Evolutionary conservation across 2,888 invertebrate genomes (phyloP), one percentile per base, ranked within the genome.

Genomic region (Salpingus planirostris): DNA sequence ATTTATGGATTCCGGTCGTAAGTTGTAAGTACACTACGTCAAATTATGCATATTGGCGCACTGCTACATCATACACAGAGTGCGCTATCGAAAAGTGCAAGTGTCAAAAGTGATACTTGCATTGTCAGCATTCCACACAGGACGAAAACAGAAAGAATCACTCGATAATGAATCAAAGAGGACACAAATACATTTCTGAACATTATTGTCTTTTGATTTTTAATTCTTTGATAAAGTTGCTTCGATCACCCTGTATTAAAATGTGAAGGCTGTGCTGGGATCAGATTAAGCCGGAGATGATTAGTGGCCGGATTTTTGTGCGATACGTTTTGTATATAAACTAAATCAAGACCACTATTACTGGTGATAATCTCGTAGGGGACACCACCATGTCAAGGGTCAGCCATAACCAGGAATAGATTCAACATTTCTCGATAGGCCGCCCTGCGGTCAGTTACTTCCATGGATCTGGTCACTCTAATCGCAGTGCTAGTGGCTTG

Each of bases 331-430:
- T 36, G 33, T 43, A 33, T 40, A 40, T 38, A 39, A 43, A 40
- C 26, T 25, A 33, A 41, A 27, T 43, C 35, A 35, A 45, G 33
- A 33, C 31, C 36, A 33, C 24, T 31, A 29, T 29, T 41, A 35
- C 33, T 37, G n/a, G 28, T 32, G 47, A 45, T 50, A 50, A n/a
- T 50, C 49, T 43, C 42, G 36, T 41, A 46, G 49, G 50, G 46
- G 48, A 50, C 47, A 46, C 44, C 47, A 46, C 44, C 44, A 39
- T 51, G 52, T 55, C 54, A 55, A 42, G 52, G 55, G 55, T 55
- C 54, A 56, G 27, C 42, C 47, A 42, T 46, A 51, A 55, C 46
- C 50, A 59, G 55, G 55, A 59, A 54, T 55, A 54, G 53, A 54
- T 53, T 52, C 46, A 52, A 44, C 53, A 55, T 54, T 58, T 50